Base-by-base conservation (phyloP, 2,888 invertebrate species). In the Aspidiotus rigidus region DNA sequence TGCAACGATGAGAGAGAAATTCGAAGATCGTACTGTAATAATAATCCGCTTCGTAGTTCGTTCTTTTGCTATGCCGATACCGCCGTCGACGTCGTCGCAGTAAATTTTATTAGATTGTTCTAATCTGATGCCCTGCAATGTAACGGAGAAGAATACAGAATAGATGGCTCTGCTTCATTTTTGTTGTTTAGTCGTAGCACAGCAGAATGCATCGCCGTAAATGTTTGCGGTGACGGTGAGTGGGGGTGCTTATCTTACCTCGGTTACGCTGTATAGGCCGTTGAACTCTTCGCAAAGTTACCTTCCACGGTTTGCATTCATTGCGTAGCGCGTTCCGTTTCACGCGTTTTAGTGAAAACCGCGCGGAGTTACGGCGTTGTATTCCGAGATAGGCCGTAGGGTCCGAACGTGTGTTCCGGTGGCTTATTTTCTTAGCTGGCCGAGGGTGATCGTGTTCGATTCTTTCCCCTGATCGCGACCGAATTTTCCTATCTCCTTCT, bases 201-300 rank as follows among this genome's bases (percentile, higher is more conserved):
- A 49, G 49, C 49, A 49, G 49, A 49, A 49, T 49, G 49, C 49
- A 49, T 49, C 49, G 49, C 49, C 49, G 49, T 49, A 49, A 49
- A 49, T 49, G 49, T n/a, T n/a, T 11, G 49, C 49, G 49, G 49
- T 49, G 49, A 49, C 49, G 49, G 49, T 49, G 49, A 49, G 49
- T 49, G 49, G 49, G 49, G 49, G 49, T 49, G 49, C 49, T 49
- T 49, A 49, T 49, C 49, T 49, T 49, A 49, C 49, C 49, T 49
- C 49, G 49, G 49, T 13, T 49, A 49, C 49, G 49, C 49, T 49
- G 2, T 11, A n/a, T 49, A 49, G 49, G 49, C 49, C 49, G 49
- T 49, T 49, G 49, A 49, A 49, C 49, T 49, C 49, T 49, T n/a
- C n/a, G 49, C 49, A 49, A 49, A 49, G 49, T 49, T 49, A 49